Evolutionary conservation across 2,888 invertebrate genomes (phyloP).

Genomic region (Philaethria dido): DNA sequence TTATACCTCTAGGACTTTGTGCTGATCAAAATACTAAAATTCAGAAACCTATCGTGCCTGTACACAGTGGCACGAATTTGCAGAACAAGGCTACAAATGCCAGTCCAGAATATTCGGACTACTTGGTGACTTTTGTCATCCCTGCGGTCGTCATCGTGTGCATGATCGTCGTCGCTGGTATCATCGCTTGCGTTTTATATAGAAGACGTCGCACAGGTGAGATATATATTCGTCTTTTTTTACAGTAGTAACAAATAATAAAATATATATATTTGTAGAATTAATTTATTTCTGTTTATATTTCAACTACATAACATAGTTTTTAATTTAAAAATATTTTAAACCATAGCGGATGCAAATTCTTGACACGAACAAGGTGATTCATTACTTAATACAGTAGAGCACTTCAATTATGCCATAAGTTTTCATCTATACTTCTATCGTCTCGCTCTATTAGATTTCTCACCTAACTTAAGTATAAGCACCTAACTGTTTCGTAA

Average conservation of each 20-base stretch:
- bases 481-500: slow-evolving; percentile 32
- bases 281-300: background rate
- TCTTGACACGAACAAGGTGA: slow-evolving; percentile 53
- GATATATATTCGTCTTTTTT: background rate
- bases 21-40: slow-evolving; percentile 74
- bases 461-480: slow-evolving; percentile 25
- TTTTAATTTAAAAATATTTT: slow-evolving; percentile 45
- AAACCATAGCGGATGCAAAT: slow-evolving; percentile 50
- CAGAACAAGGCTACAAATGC: slow-evolving; percentile 63
- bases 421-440: slow-evolving; percentile 28
- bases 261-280: background rate
- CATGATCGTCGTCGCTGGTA: slow-evolving; percentile 93
- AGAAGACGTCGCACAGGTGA: slow-evolving; percentile 92
- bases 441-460: slow-evolving; percentile 37
- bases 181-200: slow-evolving; percentile 95
- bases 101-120: slow-evolving; percentile 71
- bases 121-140: slow-evolving; percentile 92
- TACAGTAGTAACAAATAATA: background rate
- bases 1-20: slow-evolving; percentile 85
- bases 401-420: slow-evolving; percentile 39
- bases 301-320: background rate
- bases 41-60: slow-evolving; percentile 55
- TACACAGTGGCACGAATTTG: slow-evolving; percentile 56
- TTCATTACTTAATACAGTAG: slow-evolving; percentile 38
- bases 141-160: slow-evolving; percentile 94